These are phyloP conservation scores for Aphrophora alni DNA, from an alignment of 2,888 invertebrate species.

Conservation along the genomic window DNA sequence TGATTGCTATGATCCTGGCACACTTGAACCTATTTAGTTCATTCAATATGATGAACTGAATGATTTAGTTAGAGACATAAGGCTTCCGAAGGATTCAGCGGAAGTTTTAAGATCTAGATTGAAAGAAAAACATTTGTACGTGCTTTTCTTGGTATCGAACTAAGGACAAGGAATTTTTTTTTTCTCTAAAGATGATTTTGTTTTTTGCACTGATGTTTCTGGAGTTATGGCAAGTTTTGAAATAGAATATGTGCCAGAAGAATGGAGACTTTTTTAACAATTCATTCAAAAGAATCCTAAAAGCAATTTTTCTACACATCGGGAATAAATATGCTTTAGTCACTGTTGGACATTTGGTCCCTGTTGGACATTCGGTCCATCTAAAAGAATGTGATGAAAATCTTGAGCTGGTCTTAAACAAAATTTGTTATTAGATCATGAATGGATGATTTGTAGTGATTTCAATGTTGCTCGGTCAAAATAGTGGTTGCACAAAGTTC, in stretches of 20 bases:
- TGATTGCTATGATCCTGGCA: too few species aligned
- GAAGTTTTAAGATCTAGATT: neutral
- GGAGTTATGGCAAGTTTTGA: conserved; percentile 35
- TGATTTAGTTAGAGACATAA: neutral
- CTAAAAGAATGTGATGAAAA: conserved; percentile 49
- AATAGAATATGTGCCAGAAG: conserved; percentile 38
- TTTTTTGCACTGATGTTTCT: conserved; percentile 30
- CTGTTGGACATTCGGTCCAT: conserved; percentile 50
- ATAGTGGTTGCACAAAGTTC: conserved; percentile 52
- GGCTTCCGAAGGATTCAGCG: neutral
- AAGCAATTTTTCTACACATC: conserved; percentile 51
- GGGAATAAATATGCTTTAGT: conserved; percentile 53
- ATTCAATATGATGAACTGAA: neutral
- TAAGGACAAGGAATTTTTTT: conserved; percentile 42
- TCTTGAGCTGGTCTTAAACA: conserved; percentile 47
- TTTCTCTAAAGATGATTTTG: conserved; percentile 32
- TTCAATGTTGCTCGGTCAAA: conserved; percentile 50
- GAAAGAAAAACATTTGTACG: neutral
- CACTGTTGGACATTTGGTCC: conserved; percentile 52
- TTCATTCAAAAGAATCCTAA: conserved; percentile 50
- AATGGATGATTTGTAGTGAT: conserved; percentile 49
- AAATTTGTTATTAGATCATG: conserved; percentile 47
- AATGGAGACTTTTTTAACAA: conserved; percentile 53
- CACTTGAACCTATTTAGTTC: too few species aligned
- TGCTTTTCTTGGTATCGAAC: conserved; percentile 34